Conservation (phyloP, 2,113 vertebrate species). For the Sinocyclocheilus maitianheensis region DNA sequence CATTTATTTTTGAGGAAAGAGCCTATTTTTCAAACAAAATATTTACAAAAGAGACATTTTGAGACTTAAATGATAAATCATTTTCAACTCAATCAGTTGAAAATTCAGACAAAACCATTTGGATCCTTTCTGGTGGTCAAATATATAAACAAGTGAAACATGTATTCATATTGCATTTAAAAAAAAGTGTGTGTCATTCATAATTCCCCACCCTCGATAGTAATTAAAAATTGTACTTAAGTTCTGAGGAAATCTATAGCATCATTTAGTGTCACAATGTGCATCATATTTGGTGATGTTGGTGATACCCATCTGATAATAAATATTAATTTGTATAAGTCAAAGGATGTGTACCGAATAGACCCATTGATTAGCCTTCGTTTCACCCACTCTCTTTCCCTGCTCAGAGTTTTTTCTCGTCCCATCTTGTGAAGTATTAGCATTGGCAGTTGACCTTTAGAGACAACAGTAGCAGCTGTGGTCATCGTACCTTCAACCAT, state of each 20-base stretch:
- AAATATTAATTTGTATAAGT: not conserved
- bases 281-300: not conserved
- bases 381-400: conserved; percentile 15
- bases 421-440: conserved; percentile 3
- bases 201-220: not conserved
- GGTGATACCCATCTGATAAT: not conserved
- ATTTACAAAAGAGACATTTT: too few species aligned
- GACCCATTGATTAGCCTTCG: conserved; percentile 22
- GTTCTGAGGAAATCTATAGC: not conserved
- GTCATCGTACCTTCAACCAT: conserved; percentile 22
- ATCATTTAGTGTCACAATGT: not conserved
- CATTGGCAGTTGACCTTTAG: conserved; percentile 47
- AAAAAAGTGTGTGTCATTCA: too few species aligned
- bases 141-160: too few species aligned
- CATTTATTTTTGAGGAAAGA: not conserved
- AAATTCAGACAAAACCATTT: not conserved
- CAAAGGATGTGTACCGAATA: not conserved
- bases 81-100: not conserved
- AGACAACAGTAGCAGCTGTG: conserved; percentile 38
- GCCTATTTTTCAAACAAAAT: too few species aligned
- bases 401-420: not conserved
- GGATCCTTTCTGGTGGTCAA: not conserved
- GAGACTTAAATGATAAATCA: too few species aligned
- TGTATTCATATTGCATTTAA: too few species aligned
- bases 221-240: not conserved